Evolutionary conservation across 2,113 vertebrate genomes (phyloP).

Genomic region (Pseudonaja textilis): DNA sequence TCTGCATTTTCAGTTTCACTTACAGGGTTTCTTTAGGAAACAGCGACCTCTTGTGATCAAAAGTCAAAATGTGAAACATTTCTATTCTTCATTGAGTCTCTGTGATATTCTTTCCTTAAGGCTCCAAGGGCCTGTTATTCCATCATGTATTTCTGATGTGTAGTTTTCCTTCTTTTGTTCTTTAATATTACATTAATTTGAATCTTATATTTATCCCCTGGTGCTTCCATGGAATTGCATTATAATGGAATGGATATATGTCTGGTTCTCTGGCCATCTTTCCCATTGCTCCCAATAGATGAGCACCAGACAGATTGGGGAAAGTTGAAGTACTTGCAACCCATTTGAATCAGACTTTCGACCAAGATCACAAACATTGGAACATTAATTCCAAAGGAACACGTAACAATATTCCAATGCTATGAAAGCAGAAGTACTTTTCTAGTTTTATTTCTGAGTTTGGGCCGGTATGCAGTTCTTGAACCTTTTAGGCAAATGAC

Average conservation of each 20-base stretch:
- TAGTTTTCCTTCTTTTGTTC: too few species aligned
- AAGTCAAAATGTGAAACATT: neutral
- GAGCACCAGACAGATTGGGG: neutral
- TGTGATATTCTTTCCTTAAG: too few species aligned
- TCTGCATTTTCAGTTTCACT: slow-evolving; percentile 4
- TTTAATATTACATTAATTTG: neutral
- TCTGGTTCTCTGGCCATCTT: neutral
- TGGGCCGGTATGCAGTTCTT: neutral
- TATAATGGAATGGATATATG: neutral
- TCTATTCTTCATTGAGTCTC: neutral
- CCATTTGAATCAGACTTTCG: neutral
- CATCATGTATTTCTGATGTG: too few species aligned
- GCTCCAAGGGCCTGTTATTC: too few species aligned
- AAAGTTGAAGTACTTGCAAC: neutral
- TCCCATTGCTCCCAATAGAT: neutral
- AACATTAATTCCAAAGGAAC: neutral
- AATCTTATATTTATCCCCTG: neutral
- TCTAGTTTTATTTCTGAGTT: neutral
- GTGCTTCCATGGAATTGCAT: neutral
- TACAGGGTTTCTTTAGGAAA: slow-evolving; percentile 47
- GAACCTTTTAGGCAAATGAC: neutral
- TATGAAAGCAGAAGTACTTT: neutral
- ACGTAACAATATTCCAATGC: neutral
- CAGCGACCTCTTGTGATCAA: slow-evolving; percentile 59
- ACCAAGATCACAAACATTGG: neutral